Base-by-base conservation (phyloP, 1,140 invertebrate species). In the Nasonia giraulti region DNA sequence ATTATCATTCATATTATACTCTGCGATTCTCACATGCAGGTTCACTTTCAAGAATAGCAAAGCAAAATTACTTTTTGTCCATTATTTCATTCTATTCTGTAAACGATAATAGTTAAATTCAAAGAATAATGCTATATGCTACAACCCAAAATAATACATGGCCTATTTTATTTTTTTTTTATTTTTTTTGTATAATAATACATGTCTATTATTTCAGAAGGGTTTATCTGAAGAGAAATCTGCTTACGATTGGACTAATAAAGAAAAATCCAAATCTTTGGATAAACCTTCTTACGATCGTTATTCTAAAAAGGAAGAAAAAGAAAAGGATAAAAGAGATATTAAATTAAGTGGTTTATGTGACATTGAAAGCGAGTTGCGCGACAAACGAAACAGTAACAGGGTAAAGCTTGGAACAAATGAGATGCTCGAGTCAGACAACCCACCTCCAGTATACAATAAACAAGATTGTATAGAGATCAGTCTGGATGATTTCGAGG, bases 381-480 rank as follows among this genome's bases (percentile, higher is more conserved):
- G 89, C 68, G 90, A 91, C 62, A 91, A 90, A 85, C 89, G 87
- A 85, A 84, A 71, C 62, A 66, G 83, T 76, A 88, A 82, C 80
- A 91, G 90, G 87, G 91, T 89, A 84, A 93, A 93, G 87, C 88
- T 91, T 88, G 89, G 90, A 83, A 90, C 91, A 91, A 92, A 92
- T 92, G 92, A 92, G 84, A 92, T 92, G 92, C 89, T 92, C 83
- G 92, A 91, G 23, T 91, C 92, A 80, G 92, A 92, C 83, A 92
- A 90, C 89, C 88, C 90, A 87, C 89, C 90, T 40, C 89, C 90
- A 74, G 92, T 92, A 80, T 91, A 92, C 87, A 88, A 88, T 77
- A 93, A 93, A 87, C 88, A 91, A 83, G 93, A 93, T 87, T 93
- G 91, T 83, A 92, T 92, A 90, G 91, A 93, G 84, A 92, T 93